Percentiles rank a stretch among this genome's conserved stretches.
These are phyloP conservation scores for Bucco capensis DNA, from an alignment of 2,113 vertebrate genomes.

Conservation along the genomic window DNA sequence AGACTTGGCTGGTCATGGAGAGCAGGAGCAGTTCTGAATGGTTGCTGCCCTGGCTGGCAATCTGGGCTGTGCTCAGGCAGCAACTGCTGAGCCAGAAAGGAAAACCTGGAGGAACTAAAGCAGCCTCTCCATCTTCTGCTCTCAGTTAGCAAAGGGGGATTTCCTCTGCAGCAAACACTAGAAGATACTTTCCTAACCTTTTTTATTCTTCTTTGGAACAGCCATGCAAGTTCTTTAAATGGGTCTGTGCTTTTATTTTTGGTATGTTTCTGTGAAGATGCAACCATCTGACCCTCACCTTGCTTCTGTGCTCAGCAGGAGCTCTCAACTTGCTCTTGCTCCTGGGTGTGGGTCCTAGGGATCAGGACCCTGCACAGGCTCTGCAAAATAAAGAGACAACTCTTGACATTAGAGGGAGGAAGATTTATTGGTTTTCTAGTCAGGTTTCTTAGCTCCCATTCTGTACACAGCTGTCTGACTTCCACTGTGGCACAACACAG, in stretches of 20 bases:
- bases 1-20: constrained; percentile 53
- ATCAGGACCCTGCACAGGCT: neutral
- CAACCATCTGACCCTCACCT: constrained; percentile 27
- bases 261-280: neutral
- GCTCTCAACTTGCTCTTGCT: neutral
- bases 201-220: neutral
- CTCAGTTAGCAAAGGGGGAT: neutral
- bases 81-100: constrained; percentile 63
- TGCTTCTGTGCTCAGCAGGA: neutral
- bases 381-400: neutral
- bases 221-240: neutral
- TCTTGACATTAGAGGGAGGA: neutral
- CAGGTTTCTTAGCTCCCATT: neutral
- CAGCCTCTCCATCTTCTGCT: constrained; percentile 24
- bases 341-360: neutral
- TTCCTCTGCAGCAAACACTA: neutral
- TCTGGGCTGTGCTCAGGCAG: constrained; percentile 40
- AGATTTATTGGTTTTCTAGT: neutral
- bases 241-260: neutral
- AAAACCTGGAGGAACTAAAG: constrained; percentile 48
- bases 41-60: constrained; percentile 50
- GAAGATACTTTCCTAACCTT: neutral
- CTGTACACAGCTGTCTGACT: neutral
- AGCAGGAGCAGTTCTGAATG: constrained; percentile 57
- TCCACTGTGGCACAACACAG: neutral